Conservation (phyloP, 2,888 invertebrate species). For the Ophion costatus region DNA sequence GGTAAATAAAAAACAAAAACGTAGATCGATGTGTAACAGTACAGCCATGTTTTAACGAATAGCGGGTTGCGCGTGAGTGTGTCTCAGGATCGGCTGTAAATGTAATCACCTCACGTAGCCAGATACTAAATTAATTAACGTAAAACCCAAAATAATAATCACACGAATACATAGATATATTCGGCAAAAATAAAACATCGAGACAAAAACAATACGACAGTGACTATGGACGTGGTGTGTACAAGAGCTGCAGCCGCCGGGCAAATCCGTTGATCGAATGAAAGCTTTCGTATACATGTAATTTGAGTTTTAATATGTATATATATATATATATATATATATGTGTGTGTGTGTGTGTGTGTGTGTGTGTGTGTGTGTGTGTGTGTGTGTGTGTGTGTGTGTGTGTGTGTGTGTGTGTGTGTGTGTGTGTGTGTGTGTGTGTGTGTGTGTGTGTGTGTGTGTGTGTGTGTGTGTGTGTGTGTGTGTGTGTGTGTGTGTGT, state of each 20-base stretch:
- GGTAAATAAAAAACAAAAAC: slow-evolving; percentile 6
- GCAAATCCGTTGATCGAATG: slow-evolving; percentile 61
- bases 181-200: slow-evolving; percentile 32
- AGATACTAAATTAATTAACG: slow-evolving; percentile 48
- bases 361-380: no score
- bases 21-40: slow-evolving; percentile 22
- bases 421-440: no score
- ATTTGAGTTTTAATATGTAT: background rate
- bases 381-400: no score
- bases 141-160: slow-evolving; percentile 13
- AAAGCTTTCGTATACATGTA: slow-evolving; percentile 62
- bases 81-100: slow-evolving; percentile 60
- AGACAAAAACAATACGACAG: slow-evolving; percentile 53
- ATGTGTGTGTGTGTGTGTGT: no score
- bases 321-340: background rate
- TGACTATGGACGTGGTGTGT: slow-evolving; percentile 61
- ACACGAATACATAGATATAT: slow-evolving; percentile 14
- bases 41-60: slow-evolving; percentile 55
- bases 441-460: no score
- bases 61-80: slow-evolving; percentile 46
- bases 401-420: no score
- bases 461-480: no score
- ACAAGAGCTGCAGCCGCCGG: slow-evolving; percentile 68
- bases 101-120: slow-evolving; percentile 38
- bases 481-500: no score